These are phyloP conservation scores for Eutolmus rufibarbis DNA, from an alignment of 2,888 invertebrate genomes.

Conservation along the genomic window DNA sequence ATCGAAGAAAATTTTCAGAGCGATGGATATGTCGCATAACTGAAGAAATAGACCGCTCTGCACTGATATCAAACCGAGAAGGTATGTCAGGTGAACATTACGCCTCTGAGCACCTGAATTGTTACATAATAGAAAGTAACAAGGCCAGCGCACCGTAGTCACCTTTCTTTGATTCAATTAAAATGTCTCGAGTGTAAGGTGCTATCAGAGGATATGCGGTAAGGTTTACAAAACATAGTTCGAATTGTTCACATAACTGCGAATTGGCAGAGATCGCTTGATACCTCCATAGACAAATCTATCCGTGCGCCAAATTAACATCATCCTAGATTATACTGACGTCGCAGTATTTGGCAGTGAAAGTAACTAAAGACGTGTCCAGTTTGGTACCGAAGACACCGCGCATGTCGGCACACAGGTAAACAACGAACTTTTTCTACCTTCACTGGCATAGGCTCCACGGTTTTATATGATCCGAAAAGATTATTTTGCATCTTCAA, in stretches of 20 bases:
- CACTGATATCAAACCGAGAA: neutral
- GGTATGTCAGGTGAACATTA: neutral
- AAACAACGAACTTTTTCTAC: neutral
- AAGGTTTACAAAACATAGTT: neutral
- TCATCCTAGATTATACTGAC: neutral
- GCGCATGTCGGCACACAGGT: neutral
- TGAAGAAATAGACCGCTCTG: neutral
- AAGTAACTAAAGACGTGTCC: neutral
- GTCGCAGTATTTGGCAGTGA: neutral
- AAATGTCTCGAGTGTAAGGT: neutral
- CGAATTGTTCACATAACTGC: neutral
- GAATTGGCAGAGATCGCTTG: neutral
- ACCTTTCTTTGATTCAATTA: constrained; percentile 11
- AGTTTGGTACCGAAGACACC: neutral
- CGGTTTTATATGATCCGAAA: neutral
- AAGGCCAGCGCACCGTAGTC: neutral
- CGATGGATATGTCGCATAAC: neutral
- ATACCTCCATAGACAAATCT: neutral
- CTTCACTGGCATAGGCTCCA: neutral
- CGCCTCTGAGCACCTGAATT: neutral
- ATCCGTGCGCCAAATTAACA: neutral
- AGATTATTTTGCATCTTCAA: neutral
- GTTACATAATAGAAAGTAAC: neutral
- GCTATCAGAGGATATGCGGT: neutral
- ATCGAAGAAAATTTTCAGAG: neutral